Base-by-base conservation (phyloP, 92 coral and sea anemone genomes). In the Actinernus sp. region DNA sequence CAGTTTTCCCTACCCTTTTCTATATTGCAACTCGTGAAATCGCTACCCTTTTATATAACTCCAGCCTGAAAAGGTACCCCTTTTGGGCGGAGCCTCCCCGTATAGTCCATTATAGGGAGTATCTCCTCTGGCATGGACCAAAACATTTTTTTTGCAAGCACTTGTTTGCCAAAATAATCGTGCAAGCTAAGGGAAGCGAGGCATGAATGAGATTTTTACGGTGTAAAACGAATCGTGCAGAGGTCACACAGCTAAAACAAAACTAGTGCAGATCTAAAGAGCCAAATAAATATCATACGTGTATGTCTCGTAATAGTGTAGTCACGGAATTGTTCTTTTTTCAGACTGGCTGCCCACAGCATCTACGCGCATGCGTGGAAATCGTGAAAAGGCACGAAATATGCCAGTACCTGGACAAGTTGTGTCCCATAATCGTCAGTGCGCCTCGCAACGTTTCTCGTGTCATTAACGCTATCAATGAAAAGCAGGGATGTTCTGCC, bases 361-460 rank as follows among this genome's bases (percentile, higher is more conserved):
- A 63, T 5, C 55, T 44, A 1, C 37, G 45, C 23, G 55, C 45
- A 5, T 63, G 70, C 32, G 70, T 43, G 10, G 21, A 63, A 13
- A 31, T 44, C 27, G 49, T 49, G 55, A n/a, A 18, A 2, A 24
- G 33, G 9, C 55, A 50, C 31, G 31, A 44, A 14, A 5, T 40
- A 6, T 63, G 70, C 32, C 32, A 49, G 13, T 41, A 43, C 5
- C 70, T 63, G 2, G 52, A 46, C 22, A 33, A 49, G 1, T 2
- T 63, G 4, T 63, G 70, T 26, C 40, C 49, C 5, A 45, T 8
- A 23, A 6, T 45, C 24, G 40, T 21, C 3, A 41, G 27, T 4
- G 23, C 22, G n/a, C 21, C 36, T 1, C 13, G 9, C 45, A 63
- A 63, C 19, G 55, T 26, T 26, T 18, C 70, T 13, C 7, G n/a